Evolutionary conservation across 1,140 invertebrate genomes (phyloP).

Genomic region (Lepidurus packardi): DNA sequence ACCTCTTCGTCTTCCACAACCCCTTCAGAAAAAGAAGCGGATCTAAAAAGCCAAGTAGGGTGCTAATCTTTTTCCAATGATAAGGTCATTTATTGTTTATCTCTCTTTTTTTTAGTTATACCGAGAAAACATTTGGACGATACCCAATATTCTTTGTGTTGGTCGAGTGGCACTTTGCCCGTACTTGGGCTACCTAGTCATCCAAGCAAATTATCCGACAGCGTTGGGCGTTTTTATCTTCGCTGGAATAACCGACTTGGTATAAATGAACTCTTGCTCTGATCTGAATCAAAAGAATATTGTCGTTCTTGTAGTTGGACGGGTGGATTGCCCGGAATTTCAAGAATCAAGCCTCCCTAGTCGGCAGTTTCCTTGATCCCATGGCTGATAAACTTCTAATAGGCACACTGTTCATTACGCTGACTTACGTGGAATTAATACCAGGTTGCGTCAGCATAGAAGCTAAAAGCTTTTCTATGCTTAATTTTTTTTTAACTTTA

Average conservation of each 20-base stretch:
- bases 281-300: neutral
- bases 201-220: constrained; percentile 64
- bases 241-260: constrained; percentile 78
- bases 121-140: constrained; percentile 80
- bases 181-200: constrained; percentile 74
- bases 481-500: neutral
- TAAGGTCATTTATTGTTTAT: neutral
- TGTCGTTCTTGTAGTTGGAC: constrained; percentile 66
- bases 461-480: neutral
- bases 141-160: constrained; percentile 85
- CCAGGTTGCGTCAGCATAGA: constrained; percentile 52
- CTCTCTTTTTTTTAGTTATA: neutral
- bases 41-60: neutral
- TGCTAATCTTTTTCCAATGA: neutral
- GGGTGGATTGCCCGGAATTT: constrained; percentile 93
- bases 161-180: constrained; percentile 77
- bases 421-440: constrained; percentile 78
- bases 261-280: constrained; percentile 46
- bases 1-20: neutral
- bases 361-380: constrained; percentile 94
- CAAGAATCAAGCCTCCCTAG: constrained; percentile 79
- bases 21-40: neutral
- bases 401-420: constrained; percentile 75
- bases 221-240: constrained; percentile 67
- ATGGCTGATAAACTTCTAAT: constrained; percentile 95